These are phyloP conservation scores for Eudasyphora cyanicolor DNA, from an alignment of 2,888 invertebrate genomes.

Conservation along the genomic window DNA sequence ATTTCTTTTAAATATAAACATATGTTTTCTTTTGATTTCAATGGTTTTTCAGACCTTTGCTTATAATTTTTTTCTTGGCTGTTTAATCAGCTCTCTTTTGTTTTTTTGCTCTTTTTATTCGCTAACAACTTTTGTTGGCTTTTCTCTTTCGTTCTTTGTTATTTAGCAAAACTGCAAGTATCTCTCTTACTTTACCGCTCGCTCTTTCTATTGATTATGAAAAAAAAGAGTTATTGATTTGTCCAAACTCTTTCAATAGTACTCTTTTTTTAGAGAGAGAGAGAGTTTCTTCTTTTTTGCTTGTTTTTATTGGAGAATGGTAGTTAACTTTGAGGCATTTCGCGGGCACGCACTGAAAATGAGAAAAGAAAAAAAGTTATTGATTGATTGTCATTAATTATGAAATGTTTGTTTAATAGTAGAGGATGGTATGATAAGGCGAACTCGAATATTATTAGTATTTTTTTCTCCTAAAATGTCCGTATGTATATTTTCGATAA, in stretches of 20 bases:
- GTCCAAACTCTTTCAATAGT: background rate
- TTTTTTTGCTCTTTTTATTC: background rate
- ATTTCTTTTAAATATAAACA: conserved; percentile 26
- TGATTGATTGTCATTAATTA: background rate
- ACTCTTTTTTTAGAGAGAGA: background rate
- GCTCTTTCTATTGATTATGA: background rate
- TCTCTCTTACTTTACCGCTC: background rate
- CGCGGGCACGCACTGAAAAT: conserved; percentile 82
- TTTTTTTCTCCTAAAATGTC: too few relatives aligned
- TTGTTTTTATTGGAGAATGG: background rate
- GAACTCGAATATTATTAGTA: too few relatives aligned
- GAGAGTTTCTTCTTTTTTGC: background rate
- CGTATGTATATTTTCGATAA: too few relatives aligned
- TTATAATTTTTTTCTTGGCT: conserved; percentile 37
- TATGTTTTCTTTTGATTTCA: background rate
- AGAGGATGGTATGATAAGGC: too few relatives aligned
- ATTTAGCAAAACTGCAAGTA: too few relatives aligned
- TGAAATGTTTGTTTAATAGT: too few relatives aligned
- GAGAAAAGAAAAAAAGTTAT: conserved; percentile 50
- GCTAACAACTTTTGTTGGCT: background rate
- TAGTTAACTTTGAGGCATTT: conserved; percentile 79
- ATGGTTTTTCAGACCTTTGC: conserved; percentile 19
- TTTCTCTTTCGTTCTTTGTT: background rate
- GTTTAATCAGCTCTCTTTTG: conserved; percentile 23
- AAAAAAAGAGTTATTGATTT: background rate